phyloP scores from a whole-genome alignment of 1,140 invertebrate genomes.

The Euglossa dilemma region DNA sequence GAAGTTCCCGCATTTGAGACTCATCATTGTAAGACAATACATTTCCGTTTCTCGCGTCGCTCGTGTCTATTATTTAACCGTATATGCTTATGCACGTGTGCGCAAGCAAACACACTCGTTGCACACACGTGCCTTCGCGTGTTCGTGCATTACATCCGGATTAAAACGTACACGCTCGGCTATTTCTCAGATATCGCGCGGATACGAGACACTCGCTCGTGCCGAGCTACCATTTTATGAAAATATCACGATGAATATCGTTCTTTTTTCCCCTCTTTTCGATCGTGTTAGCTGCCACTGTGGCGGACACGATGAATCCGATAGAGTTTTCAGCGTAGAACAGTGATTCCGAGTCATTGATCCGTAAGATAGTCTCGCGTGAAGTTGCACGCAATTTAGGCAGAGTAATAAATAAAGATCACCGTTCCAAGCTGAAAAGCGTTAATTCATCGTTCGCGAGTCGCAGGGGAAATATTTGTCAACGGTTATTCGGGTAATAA shows the following conservation, averaged over 20 bases:
- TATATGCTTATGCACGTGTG: constrained; percentile 52
- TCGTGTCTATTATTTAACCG: constrained; percentile 43
- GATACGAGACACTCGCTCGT: neutral
- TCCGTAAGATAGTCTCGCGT: neutral
- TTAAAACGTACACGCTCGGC: neutral
- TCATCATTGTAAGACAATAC: constrained; percentile 51
- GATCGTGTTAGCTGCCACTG: neutral
- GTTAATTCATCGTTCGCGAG: neutral
- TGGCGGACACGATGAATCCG: neutral
- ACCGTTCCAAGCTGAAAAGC: neutral
- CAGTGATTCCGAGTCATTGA: neutral
- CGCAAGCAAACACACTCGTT: constrained; percentile 23
- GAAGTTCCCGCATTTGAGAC: constrained; percentile 40
- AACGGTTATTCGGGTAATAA: neutral
- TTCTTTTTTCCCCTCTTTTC: neutral
- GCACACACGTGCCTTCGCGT: neutral
- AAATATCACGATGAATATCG: neutral
- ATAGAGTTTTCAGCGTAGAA: neutral
- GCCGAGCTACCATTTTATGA: neutral
- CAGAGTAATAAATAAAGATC: neutral
- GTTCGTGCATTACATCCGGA: neutral
- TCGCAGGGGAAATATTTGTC: neutral
- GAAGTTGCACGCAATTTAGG: neutral
- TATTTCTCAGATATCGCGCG: neutral
- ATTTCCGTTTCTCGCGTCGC: constrained; percentile 53